Percentiles rank a stretch among this genome's conserved stretches.
Conservation (phyloP, 2,797 vertebrate species). For the Mus spretus region DNA sequence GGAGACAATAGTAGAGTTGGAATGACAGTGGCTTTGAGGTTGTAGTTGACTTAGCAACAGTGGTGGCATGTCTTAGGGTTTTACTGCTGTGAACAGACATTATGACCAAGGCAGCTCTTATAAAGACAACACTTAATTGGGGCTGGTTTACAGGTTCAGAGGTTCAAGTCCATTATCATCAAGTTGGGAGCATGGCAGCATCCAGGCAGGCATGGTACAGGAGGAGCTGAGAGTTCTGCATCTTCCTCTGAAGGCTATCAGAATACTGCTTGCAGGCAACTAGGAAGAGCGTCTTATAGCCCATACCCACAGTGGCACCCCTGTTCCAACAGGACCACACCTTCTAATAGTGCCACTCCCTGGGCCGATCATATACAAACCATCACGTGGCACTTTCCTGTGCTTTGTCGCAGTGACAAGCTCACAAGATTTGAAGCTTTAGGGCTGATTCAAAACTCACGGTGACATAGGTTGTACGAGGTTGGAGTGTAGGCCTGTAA, state of each 20-base stretch:
- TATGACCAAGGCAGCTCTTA: background rate
- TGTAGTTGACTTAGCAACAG: background rate
- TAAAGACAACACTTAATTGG: background rate
- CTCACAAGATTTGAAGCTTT: background rate
- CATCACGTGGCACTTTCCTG: background rate
- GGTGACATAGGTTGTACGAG: background rate
- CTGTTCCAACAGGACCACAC: too few species aligned
- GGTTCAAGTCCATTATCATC: too few species aligned
- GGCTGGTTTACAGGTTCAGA: background rate
- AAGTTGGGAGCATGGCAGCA: background rate
- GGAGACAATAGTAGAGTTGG: background rate
- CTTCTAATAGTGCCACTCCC: background rate
- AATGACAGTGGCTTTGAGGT: background rate
- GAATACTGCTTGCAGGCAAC: background rate
- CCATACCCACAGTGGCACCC: background rate
- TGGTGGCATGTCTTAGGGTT: background rate
- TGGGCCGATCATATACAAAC: background rate
- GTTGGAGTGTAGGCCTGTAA: background rate
- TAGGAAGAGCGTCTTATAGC: background rate
- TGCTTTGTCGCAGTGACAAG: background rate
- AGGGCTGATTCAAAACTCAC: background rate
- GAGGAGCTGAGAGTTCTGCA: background rate
- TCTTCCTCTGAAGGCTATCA: too few species aligned
- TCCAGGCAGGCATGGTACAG: background rate
- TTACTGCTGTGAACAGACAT: background rate